Base-by-base conservation (phyloP, 2,797 vertebrate species). In the Sebastes matsubarae region DNA sequence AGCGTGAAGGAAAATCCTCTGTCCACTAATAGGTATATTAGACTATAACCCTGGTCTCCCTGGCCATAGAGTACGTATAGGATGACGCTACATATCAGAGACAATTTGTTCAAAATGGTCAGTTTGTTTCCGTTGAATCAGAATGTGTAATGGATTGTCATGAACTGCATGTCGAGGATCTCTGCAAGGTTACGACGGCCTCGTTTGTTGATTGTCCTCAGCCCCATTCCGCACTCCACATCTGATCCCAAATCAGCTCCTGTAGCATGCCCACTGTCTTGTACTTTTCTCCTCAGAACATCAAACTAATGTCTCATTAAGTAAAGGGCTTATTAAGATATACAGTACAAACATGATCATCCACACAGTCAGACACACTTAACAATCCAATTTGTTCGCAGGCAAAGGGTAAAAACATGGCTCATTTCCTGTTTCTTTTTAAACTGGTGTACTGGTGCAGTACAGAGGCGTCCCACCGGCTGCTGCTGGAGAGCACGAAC, bases 261-360 rank as follows among this genome's bases (percentile, higher is more conserved):
- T 70, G 91, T 91, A 90, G 89, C 82, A 93, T 87, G 82, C 82
- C 80, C 88, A 88, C 87, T 52, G 63, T 90, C 83, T 80, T 68
- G 75, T 85, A 86, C 66, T 80, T 87, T 80, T 71, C 76, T 82
- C 77, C 65, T 82, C 65, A 32, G 81, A 80, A 80, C 72, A 85
- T 89, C 72, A 61, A 66, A 84, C 69, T 52, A 65, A 81, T 82
- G 76, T 90, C 77, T 90, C 94, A 95, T 93, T 81, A 92, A 91
- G 89, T 91, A 94, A 95, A 94, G 93, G 94, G 93, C 93, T 94
- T 94, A 85, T 89, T 82, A 90, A 87, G 76, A 93, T 78, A 88
- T 57, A 88, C 86, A 83, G 77, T 79, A 84, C 87, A 88, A 86
- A 86, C 77, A 87, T 80, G 13, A 4, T 67, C 87, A 91, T 87